Evolutionary conservation across 2,113 vertebrate species (phyloP).

Genomic region (Apodemus speciosus): DNA sequence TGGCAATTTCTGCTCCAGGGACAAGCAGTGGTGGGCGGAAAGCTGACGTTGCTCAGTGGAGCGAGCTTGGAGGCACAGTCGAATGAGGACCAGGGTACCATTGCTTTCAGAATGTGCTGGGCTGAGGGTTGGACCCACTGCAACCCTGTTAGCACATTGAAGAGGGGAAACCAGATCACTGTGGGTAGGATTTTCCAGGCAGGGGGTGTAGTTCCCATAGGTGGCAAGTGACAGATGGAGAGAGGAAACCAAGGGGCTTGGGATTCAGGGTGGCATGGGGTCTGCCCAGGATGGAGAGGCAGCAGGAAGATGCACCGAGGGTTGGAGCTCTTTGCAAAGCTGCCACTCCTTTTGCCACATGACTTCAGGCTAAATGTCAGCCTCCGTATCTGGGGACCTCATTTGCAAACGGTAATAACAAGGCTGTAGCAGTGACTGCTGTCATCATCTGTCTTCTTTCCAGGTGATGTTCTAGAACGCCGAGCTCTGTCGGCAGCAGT

Average conservation of each 20-base stretch:
- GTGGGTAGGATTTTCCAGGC: not conserved
- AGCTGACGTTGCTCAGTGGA: conserved; percentile 52
- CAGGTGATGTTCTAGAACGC: not conserved
- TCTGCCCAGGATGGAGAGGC: not conserved
- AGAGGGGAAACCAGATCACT: not conserved
- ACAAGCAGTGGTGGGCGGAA: conserved; percentile 60
- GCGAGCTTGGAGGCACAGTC: not conserved
- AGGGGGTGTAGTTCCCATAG: not conserved
- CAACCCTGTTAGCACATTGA: not conserved
- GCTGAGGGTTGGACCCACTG: not conserved
- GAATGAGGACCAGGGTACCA: not conserved
- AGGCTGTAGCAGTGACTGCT: not conserved
- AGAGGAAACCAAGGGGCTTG: not conserved
- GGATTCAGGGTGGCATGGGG: not conserved
- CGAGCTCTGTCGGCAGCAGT: accelerated
- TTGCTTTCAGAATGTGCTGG: conserved; percentile 12
- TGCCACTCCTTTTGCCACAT: accelerated
- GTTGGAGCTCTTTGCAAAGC: not conserved
- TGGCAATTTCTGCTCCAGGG: conserved; percentile 62
- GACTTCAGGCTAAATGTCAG: not conserved
- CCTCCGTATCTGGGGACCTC: not conserved
- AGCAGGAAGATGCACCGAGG: not conserved
- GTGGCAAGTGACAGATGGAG: too few relatives aligned
- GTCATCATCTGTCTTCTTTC: not conserved
- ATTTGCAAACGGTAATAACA: not conserved